These are phyloP conservation scores for Apis laboriosa DNA, from an alignment of 1,140 invertebrate genomes.

Conservation along the genomic window DNA sequence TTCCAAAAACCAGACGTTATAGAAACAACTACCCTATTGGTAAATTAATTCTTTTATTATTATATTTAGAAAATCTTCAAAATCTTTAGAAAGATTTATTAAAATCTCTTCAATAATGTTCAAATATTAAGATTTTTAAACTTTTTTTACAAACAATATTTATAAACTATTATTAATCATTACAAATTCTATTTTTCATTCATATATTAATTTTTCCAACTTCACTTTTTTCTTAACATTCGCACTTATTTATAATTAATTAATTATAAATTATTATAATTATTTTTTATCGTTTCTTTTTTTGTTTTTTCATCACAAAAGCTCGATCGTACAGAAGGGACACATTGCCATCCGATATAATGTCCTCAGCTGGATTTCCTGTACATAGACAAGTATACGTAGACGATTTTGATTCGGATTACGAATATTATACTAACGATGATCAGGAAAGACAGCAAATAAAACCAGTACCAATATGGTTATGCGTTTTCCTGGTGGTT, in stretches of 20 bases:
- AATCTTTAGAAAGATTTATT: not conserved
- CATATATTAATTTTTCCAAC: not conserved
- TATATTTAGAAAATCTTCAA: not conserved
- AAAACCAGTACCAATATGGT: slow-evolving; percentile 93
- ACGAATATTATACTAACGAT: slow-evolving; percentile 78
- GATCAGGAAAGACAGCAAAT: slow-evolving; percentile 77
- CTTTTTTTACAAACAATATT: too few relatives aligned
- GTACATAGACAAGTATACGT: slow-evolving; percentile 82
- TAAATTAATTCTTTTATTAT: slow-evolving; percentile 42
- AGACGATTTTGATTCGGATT: slow-evolving; percentile 82
- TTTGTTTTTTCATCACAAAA: slow-evolving; percentile 30
- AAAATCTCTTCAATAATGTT: not conserved
- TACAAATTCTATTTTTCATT: not conserved
- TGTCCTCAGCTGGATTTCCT: slow-evolving; percentile 86
- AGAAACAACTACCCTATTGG: slow-evolving; percentile 69
- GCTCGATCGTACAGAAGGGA: slow-evolving; percentile 74
- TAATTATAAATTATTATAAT: not conserved
- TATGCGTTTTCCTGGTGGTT: slow-evolving; percentile 93
- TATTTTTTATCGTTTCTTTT: not conserved
- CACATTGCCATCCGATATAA: slow-evolving; percentile 83
- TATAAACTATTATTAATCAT: too few relatives aligned
- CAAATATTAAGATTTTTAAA: too few relatives aligned
- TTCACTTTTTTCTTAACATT: not conserved
- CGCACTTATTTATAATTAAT: not conserved
- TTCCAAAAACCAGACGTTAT: slow-evolving; percentile 55